Evolutionary conservation across 1,140 invertebrate species (phyloP).

Genomic region (Cecropterus lyciades): DNA sequence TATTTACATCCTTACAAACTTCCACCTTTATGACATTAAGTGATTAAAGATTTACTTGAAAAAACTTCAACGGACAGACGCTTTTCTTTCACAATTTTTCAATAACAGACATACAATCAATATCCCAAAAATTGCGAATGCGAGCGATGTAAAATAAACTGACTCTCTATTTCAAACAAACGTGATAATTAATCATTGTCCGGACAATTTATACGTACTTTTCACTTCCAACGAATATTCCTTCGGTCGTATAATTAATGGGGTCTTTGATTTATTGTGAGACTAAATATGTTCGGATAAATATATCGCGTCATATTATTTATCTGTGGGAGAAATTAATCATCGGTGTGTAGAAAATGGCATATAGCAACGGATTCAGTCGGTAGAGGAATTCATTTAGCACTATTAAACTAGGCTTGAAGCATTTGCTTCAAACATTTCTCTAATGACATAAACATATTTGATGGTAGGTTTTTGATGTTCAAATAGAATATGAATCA

Average conservation of each 20-base stretch:
- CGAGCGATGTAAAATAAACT: conserved; percentile 33
- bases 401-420: too few species aligned
- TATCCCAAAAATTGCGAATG: conserved; percentile 15
- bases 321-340: conserved; percentile 35
- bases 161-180: conserved; percentile 38
- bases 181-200: conserved; percentile 41
- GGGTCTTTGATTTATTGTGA: conserved; percentile 37
- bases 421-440: too few species aligned
- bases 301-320: conserved; percentile 33
- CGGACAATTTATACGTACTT: conserved; percentile 37
- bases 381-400: too few species aligned
- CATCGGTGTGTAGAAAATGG: conserved; percentile 4
- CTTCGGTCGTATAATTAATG: conserved; percentile 41
- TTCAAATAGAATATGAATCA: too few species aligned
- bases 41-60: too few species aligned
- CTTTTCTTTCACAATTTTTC: background rate
- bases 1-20: too few species aligned
- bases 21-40: too few species aligned
- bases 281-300: conserved; percentile 35
- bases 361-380: too few species aligned
- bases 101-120: conserved; percentile 7
- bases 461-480: too few species aligned
- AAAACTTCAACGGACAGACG: conserved; percentile 3
- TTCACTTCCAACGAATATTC: conserved; percentile 38
- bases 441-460: too few species aligned